These are phyloP conservation scores for Lacerta agilis DNA, from an alignment of 2,797 vertebrate genomes.

Conservation along the genomic window DNA sequence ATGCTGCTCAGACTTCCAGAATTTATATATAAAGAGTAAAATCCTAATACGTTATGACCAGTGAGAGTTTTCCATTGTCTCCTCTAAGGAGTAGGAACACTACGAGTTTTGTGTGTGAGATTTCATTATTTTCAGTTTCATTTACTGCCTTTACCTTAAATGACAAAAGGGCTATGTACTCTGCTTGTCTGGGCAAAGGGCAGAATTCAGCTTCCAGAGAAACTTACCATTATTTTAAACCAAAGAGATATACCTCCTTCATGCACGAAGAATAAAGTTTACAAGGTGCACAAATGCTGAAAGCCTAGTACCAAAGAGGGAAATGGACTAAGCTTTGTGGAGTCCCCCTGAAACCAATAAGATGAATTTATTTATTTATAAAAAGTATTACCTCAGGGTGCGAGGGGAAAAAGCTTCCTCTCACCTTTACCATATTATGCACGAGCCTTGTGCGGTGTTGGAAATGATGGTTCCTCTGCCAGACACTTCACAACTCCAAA, in stretches of 20 bases:
- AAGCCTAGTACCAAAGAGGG: neutral
- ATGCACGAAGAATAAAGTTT: neutral
- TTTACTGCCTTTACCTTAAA: conserved; percentile 30
- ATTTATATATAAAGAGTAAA: conserved; percentile 24
- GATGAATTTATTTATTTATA: too few relatives aligned
- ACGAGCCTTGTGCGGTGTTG: too few relatives aligned
- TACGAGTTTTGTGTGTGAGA: conserved; percentile 19
- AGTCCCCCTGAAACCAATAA: too few relatives aligned
- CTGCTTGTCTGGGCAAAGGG: neutral
- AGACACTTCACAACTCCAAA: too few relatives aligned
- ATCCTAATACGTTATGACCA: neutral
- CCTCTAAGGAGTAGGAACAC: conserved; percentile 13
- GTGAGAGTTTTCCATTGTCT: neutral
- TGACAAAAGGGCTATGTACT: neutral
- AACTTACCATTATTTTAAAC: neutral
- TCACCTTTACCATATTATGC: too few relatives aligned
- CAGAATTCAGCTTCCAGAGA: neutral
- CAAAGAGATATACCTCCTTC: neutral
- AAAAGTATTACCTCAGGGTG: too few relatives aligned
- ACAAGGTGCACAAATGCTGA: neutral
- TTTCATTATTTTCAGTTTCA: conserved; percentile 42
- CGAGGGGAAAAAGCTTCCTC: too few relatives aligned
- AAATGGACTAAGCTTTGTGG: neutral
- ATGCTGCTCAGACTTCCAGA: conserved; percentile 43
- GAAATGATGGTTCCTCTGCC: too few relatives aligned